Evolutionary conservation across 2,888 invertebrate species (phyloP).

Genomic region (Plagodis pulveraria): DNA sequence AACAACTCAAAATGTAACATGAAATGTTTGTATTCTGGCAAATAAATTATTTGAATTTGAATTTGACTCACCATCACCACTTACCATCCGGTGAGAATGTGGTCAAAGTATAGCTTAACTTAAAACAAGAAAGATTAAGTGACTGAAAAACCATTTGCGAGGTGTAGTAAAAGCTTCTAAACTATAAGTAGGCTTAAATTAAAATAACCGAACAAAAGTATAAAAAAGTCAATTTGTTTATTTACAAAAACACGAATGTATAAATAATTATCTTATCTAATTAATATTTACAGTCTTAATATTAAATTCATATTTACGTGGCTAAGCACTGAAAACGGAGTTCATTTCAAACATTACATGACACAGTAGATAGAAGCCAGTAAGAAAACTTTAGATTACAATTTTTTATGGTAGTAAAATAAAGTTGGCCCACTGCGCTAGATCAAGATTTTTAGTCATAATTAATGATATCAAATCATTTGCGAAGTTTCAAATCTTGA

Average conservation of each 20-base stretch:
- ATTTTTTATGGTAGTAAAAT: slow-evolving; percentile 1
- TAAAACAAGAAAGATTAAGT: no score
- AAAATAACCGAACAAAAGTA: slow-evolving; percentile 21
- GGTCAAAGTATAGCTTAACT: no score
- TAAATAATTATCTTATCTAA: slow-evolving; percentile 79
- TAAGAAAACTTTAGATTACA: slow-evolving; percentile 24
- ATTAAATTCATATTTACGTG: slow-evolving; percentile 26
- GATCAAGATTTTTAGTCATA: slow-evolving; percentile 26
- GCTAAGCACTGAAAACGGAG: slow-evolving; percentile 9
- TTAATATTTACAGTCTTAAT: slow-evolving; percentile 82
- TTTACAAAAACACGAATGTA: slow-evolving; percentile 76
- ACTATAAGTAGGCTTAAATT: no score
- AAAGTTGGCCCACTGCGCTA: slow-evolving; percentile 31
- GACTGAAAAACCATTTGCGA: no score
- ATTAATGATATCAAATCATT: background rate
- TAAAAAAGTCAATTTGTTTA: slow-evolving; percentile 63
- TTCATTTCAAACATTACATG: slow-evolving; percentile 28
- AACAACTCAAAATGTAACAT: no score
- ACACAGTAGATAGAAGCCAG: slow-evolving; percentile 34
- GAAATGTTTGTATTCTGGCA: no score
- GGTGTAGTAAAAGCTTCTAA: no score
- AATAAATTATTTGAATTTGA: no score
- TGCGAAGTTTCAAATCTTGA: background rate
- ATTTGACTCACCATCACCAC: no score
- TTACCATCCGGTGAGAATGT: no score